Evolutionary conservation across 2,888 invertebrate genomes (phyloP), one percentile per base, ranked within the genome.

Genomic region (Chrysolina americana): DNA sequence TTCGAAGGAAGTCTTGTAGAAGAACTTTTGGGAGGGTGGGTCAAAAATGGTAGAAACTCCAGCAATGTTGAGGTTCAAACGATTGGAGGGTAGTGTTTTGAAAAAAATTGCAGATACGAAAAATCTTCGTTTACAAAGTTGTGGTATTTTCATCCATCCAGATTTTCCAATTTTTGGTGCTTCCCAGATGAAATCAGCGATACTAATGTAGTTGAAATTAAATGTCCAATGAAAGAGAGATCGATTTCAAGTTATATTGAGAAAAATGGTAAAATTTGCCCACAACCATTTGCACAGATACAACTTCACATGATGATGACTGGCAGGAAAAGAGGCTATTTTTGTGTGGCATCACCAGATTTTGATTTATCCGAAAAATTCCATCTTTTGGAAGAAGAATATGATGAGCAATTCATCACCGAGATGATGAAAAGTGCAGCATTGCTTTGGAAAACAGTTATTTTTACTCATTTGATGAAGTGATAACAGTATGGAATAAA

Each of bases 301-400:
- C 62, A 62, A 62, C 23, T 62, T 21, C 28, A 62, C 23, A 62
- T 62, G 62, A 21, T 62, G 23, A 62, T 62, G 23, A 62, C 62
- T 15, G 62, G 62, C 23, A 62, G 5, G 5, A 5, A n/a, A n/a
- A n/a, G n/a, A n/a, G n/a, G n/a, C n/a, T n/a, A n/a, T n/a, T n/a
- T n/a, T n/a, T n/a, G n/a, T 28, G 28, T 48, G 1, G 13, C 21
- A 68, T 68, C 17, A 23, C 13, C 4, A 28, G 10, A 36, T 53
- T 50, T 23, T 23, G 19, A 44, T 13, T 19, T 28, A 2, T 62
- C 62, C 10, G 23, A 62, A 23, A 19, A 66, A 66, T 50, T 28
- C 50, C 50, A 11, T 13, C 44, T 44, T 6, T 44, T 44, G 44
- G 44, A 44, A 44, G 44, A 5, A 8, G 8, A 15, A 44, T 44